These are phyloP conservation scores for Tetraodon nigroviridis DNA, from an alignment of 2,113 vertebrate genomes.

Conservation along the genomic window DNA sequence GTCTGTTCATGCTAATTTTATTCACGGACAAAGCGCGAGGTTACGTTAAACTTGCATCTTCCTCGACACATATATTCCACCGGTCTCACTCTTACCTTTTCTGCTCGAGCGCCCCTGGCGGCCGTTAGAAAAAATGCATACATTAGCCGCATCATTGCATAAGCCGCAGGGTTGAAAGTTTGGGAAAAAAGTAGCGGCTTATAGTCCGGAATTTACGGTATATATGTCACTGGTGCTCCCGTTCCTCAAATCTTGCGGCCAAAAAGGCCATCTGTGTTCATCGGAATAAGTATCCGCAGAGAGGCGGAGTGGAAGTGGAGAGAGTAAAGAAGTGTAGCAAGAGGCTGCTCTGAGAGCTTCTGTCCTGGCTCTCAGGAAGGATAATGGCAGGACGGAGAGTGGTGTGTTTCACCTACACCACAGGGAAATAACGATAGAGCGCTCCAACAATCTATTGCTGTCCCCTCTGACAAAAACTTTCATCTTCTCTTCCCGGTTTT, in stretches of 20 bases:
- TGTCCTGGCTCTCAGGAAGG: conserved; percentile 31
- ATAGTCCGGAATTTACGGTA: too few relatives aligned
- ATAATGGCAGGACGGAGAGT: conserved; percentile 43
- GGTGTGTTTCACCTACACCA: conserved; percentile 41
- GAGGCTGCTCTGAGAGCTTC: conserved; percentile 33
- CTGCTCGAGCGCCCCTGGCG: too few relatives aligned
- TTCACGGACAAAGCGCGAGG: too few relatives aligned
- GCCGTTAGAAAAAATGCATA: too few relatives aligned
- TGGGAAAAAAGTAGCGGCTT: too few relatives aligned
- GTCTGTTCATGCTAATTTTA: too few relatives aligned
- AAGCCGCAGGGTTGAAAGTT: too few relatives aligned
- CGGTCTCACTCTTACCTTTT: too few relatives aligned
- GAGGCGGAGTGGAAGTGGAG: conserved; percentile 8
- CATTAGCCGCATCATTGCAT: too few relatives aligned
- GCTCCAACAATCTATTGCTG: conserved; percentile 32
- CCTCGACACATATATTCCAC: too few relatives aligned
- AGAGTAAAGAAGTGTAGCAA: conserved; percentile 8
- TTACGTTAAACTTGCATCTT: too few relatives aligned
- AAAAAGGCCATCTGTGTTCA: conserved; percentile 27
- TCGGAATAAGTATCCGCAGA: conserved; percentile 15
- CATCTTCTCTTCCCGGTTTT: conserved; percentile 22
- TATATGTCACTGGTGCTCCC: conserved; percentile 27
- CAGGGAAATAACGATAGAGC: conserved; percentile 56
- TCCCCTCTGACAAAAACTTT: conserved; percentile 32
- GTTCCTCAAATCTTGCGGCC: neutral